Evolutionary conservation across 2,797 vertebrate species (phyloP).

Genomic region (Euthynnus affinis): DNA sequence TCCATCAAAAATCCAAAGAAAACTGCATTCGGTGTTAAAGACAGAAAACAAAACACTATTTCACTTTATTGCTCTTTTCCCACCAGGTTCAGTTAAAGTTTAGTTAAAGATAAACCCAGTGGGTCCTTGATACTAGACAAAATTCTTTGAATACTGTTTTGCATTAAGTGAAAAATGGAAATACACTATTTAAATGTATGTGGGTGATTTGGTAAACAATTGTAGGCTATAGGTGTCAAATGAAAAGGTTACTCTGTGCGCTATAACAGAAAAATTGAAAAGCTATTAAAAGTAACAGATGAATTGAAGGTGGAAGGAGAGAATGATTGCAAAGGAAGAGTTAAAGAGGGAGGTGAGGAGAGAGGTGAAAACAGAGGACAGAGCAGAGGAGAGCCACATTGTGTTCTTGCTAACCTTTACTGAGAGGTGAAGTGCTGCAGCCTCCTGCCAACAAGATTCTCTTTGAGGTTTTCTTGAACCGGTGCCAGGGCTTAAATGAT

Average conservation of each 20-base stretch:
- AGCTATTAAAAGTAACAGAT: neutral
- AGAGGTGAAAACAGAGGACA: slow-evolving; percentile 40
- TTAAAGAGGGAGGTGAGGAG: slow-evolving; percentile 36
- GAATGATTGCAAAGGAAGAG: neutral
- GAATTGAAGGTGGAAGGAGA: slow-evolving; percentile 5
- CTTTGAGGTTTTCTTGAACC: slow-evolving; percentile 83
- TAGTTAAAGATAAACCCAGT: neutral
- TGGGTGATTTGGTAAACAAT: neutral
- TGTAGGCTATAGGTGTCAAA: neutral
- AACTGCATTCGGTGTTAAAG: too few species aligned
- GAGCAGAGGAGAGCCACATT: slow-evolving; percentile 68
- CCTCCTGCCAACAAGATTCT: slow-evolving; percentile 79
- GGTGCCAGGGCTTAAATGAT: slow-evolving; percentile 80
- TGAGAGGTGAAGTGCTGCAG: slow-evolving; percentile 76
- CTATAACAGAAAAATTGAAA: neutral
- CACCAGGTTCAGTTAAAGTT: neutral
- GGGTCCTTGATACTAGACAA: neutral
- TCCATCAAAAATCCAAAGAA: slow-evolving; percentile 38
- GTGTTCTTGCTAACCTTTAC: slow-evolving; percentile 74
- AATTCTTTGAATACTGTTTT: neutral
- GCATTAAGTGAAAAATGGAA: neutral
- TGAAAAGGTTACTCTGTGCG: neutral
- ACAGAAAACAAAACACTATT: neutral
- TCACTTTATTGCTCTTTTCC: neutral
- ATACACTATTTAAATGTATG: neutral